Conservation (phyloP, 1,140 invertebrate genomes). For the Phymorhynchus buccinoides region DNA sequence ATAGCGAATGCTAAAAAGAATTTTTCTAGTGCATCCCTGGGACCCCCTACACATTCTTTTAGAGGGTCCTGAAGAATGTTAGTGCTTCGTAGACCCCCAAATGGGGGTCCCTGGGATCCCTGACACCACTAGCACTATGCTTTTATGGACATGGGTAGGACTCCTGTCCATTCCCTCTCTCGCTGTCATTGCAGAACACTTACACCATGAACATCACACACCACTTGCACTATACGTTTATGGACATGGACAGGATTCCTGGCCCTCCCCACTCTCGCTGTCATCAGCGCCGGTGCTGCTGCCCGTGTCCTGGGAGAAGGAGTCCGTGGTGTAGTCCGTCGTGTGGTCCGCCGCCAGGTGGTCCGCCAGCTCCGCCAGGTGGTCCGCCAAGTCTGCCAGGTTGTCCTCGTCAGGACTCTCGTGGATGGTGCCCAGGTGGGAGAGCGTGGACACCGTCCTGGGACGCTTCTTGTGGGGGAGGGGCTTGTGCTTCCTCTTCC, state of each 20-base stretch:
- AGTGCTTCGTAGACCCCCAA: background rate
- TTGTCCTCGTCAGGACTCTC: slow-evolving; percentile 67
- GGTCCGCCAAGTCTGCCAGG: slow-evolving; percentile 57
- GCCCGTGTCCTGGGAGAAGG: slow-evolving; percentile 60
- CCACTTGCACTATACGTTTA: background rate
- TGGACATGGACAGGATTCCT: slow-evolving; percentile 30
- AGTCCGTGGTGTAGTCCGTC: no score
- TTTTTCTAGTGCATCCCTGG: no score
- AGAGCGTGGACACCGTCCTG: slow-evolving; percentile 69
- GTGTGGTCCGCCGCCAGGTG: no score
- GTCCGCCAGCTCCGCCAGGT: no score
- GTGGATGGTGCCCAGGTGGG: slow-evolving; percentile 68
- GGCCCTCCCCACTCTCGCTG: slow-evolving; percentile 42
- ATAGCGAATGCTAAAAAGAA: no score
- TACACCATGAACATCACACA: background rate
- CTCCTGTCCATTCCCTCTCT: no score
- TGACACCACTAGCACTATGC: background rate
- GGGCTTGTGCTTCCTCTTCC: slow-evolving; percentile 65
- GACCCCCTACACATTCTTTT: background rate
- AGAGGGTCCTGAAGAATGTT: background rate
- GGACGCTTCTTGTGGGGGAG: slow-evolving; percentile 64
- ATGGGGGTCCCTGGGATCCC: background rate
- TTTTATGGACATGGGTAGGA: no score
- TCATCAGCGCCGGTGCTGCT: slow-evolving; percentile 46
- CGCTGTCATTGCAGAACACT: no score